A percentile compares a stretch with the other conserved stretches of the same genome.
phyloP scores from a whole-genome alignment of 1,140 invertebrate species.

The Maniola jurtina region DNA sequence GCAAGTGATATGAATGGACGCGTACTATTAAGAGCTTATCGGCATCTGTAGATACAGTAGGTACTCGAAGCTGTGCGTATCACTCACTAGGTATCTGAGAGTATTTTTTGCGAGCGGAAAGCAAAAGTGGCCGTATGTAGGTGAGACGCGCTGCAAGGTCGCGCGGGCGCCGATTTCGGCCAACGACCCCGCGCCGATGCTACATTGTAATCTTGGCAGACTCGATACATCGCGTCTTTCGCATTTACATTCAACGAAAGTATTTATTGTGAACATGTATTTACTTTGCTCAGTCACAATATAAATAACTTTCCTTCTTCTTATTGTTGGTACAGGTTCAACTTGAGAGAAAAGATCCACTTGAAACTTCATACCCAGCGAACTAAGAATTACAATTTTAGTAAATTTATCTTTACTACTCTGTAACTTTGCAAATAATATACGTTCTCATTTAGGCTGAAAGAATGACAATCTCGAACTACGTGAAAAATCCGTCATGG shows the following conservation, averaged over 20 bases:
- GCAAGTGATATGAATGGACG: not conserved
- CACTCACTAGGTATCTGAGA: constrained; percentile 19
- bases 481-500: too few relatives aligned
- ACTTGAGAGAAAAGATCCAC: not conserved
- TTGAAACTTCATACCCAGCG: too few relatives aligned
- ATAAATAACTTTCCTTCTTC: constrained; percentile 3
- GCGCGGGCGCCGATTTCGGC: constrained; percentile 66
- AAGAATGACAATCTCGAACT: too few relatives aligned
- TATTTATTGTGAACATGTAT: not conserved
- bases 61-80: not conserved
- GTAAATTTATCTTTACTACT: too few relatives aligned
- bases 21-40: not conserved
- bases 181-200: constrained; percentile 54
- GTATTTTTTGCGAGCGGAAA: constrained; percentile 74
- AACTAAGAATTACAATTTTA: too few relatives aligned
- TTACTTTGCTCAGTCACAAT: not conserved
- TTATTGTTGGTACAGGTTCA: not conserved
- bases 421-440: too few relatives aligned
- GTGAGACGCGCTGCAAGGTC: constrained; percentile 71
- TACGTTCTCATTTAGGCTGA: too few relatives aligned
- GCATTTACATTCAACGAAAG: constrained; percentile 20
- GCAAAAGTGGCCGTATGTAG: constrained; percentile 76
- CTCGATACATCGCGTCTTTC: constrained; percentile 21
- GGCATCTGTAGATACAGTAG: not conserved
- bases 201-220: constrained; percentile 35